phyloP scores from a whole-genome alignment of 2,888 invertebrate species.

The Carcina quercana region DNA sequence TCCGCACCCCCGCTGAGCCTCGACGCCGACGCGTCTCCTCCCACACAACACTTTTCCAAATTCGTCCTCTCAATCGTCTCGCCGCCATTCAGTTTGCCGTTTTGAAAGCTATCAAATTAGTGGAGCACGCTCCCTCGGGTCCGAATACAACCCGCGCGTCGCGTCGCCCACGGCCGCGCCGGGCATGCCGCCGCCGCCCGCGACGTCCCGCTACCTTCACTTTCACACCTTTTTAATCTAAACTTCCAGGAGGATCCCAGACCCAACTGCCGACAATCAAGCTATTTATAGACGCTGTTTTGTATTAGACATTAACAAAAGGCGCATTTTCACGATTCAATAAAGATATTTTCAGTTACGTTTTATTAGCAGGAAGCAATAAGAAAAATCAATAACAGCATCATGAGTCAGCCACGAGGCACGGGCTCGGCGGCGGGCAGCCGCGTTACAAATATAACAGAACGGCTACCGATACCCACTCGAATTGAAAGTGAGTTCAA shows the following conservation, averaged over 20 bases:
- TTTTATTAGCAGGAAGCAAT: background rate
- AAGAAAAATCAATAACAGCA: conserved; percentile 1
- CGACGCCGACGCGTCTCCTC: conserved; percentile 50
- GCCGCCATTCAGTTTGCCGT: conserved; percentile 54
- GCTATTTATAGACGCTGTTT: too few relatives aligned
- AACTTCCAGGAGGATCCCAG: too few relatives aligned
- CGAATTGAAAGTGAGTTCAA: conserved; percentile 1
- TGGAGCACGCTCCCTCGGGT: conserved; percentile 19
- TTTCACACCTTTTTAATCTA: too few relatives aligned
- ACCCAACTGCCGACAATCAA: too few relatives aligned
- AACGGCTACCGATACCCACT: conserved; percentile 6
- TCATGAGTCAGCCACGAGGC: conserved; percentile 1
- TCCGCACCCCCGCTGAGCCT: conserved; percentile 20
- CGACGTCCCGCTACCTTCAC: too few relatives aligned
- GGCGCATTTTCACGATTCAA: background rate
- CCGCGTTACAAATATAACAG: conserved; percentile 7
- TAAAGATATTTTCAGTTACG: background rate
- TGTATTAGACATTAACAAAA: background rate
- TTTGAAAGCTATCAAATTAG: conserved; percentile 52
- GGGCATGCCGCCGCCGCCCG: too few relatives aligned
- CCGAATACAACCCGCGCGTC: conserved; percentile 21
- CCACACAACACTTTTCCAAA: conserved; percentile 57
- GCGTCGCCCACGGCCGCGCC: conserved; percentile 19
- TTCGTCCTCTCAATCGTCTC: conserved; percentile 50
- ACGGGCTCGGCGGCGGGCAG: background rate